Percentiles rank a stretch among this genome's conserved stretches.
phyloP scores from a whole-genome alignment of 2,888 invertebrate species.

The Phlogophora meticulosa region DNA sequence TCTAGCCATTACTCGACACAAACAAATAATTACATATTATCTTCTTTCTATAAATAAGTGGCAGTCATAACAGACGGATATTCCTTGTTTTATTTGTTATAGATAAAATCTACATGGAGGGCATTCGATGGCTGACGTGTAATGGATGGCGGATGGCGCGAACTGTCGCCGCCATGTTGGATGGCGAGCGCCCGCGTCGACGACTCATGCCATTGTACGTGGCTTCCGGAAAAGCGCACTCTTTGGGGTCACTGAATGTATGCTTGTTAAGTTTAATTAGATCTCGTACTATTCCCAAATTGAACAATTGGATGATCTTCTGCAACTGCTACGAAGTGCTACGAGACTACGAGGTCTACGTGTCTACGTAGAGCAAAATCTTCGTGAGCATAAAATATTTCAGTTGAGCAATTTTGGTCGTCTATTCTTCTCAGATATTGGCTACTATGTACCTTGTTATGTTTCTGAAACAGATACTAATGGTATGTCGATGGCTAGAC shows the following conservation, averaged over 20 bases:
- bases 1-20: no score
- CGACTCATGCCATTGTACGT: constrained; percentile 76
- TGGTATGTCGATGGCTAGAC: neutral
- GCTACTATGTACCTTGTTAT: neutral
- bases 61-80: constrained; percentile 56
- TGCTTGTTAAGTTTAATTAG: constrained; percentile 47
- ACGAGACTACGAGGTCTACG: constrained; percentile 22
- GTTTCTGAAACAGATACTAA: neutral
- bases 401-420: neutral
- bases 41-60: neutral
- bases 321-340: constrained; percentile 36
- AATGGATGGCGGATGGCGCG: constrained; percentile 72
- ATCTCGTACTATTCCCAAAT: constrained; percentile 12
- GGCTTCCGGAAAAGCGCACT: constrained; percentile 86
- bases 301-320: neutral
- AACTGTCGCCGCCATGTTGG: constrained; percentile 75
- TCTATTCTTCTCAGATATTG: neutral
- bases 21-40: no score
- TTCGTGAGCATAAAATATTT: neutral
- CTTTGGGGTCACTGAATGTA: constrained; percentile 82
- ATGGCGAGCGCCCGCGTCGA: constrained; percentile 63
- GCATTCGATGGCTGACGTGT: constrained; percentile 52
- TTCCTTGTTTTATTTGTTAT: constrained; percentile 33
- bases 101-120: constrained; percentile 53
- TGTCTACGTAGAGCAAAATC: neutral